phyloP scores from a whole-genome alignment of 2,113 vertebrate genomes.

The Erinaceus europaeus region DNA sequence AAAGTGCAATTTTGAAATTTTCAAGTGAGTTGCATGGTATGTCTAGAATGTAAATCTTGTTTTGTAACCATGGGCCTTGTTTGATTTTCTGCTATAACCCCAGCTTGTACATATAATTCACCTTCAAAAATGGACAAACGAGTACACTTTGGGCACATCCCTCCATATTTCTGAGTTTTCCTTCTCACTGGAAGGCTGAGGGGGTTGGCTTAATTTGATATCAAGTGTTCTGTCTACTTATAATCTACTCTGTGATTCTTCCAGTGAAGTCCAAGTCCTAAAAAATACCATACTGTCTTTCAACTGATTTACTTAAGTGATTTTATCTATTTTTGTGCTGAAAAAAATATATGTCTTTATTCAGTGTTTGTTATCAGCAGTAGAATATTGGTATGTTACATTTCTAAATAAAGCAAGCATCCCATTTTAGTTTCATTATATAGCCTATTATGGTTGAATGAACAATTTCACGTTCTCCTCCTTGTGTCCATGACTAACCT shows the following conservation, averaged over 20 bases:
- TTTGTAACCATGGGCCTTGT: neutral
- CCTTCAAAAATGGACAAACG: neutral
- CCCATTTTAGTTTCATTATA: constrained; percentile 8
- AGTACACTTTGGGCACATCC: neutral
- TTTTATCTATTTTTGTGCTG: neutral
- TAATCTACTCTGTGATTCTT: neutral
- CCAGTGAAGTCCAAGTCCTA: neutral
- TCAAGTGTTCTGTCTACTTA: neutral
- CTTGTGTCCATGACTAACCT: neutral
- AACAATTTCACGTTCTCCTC: neutral
- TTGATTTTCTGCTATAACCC: neutral
- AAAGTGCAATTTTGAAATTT: constrained; percentile 30
- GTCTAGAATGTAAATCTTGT: neutral
- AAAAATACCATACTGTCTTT: constrained; percentile 14
- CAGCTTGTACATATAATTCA: neutral
- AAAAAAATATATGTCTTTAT: neutral
- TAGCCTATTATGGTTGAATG: neutral
- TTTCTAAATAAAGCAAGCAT: neutral
- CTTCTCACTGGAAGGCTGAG: neutral
- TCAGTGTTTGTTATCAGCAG: neutral
- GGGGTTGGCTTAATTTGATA: neutral
- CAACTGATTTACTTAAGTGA: neutral
- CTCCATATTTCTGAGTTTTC: neutral
- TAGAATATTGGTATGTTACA: neutral
- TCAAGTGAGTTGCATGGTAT: neutral